Conservation (phyloP, 2,113 vertebrate genomes). For the human region GRCh38 chr4:148126501-148127000, state of each 20-base stretch:
- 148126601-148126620: not conserved
- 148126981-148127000: not conserved
- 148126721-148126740: not conserved
- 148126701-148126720: not conserved
- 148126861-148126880: not conserved
- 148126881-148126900: not conserved
- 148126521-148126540: not conserved
- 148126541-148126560: not conserved
- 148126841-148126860: not conserved
- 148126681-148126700: not conserved
- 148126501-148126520: not conserved
- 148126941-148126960: rapidly evolving
- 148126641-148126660: not conserved
- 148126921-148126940: not conserved
- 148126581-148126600: not conserved
- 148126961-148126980: not conserved
- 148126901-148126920: not conserved
- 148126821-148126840: not conserved
- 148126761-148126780: rapidly evolving
- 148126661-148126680: not conserved
- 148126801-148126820: not conserved
- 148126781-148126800: rapidly evolving
- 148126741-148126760: not conserved
- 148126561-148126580: not conserved
- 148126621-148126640: not conserved